These are phyloP conservation scores for western clawed frog (Xenopus tropicalis) DNA, from an alignment of 2,113 vertebrate genomes.

Conservation along the genomic window UCB_Xtro_10.0 CM004444.2:127231001-127231500, in stretches of 20 bases:
- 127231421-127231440: conserved; percentile 73
- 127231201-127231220: not conserved
- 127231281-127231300: conserved; percentile 78
- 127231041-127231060: conserved; percentile 45
- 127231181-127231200: not conserved
- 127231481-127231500: not conserved
- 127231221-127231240: conserved; percentile 34
- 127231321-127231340: conserved; percentile 72
- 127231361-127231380: conserved; percentile 78
- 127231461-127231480: conserved; percentile 13
- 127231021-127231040: conserved; percentile 42
- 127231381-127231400: conserved; percentile 86
- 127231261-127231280: conserved; percentile 66
- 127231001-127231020: conserved; percentile 46
- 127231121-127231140: not conserved
- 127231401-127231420: conserved; percentile 83
- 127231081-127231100: conserved; percentile 35
- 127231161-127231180: not conserved
- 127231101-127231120: conserved; percentile 7
- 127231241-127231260: conserved; percentile 53
- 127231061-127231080: conserved; percentile 35
- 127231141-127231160: not conserved
- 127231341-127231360: conserved; percentile 62
- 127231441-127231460: conserved; percentile 58
- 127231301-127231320: conserved; percentile 84